phyloP scores from a whole-genome alignment of 92 coral and sea anemone species.

The Epizoanthus fatuus region DNA sequence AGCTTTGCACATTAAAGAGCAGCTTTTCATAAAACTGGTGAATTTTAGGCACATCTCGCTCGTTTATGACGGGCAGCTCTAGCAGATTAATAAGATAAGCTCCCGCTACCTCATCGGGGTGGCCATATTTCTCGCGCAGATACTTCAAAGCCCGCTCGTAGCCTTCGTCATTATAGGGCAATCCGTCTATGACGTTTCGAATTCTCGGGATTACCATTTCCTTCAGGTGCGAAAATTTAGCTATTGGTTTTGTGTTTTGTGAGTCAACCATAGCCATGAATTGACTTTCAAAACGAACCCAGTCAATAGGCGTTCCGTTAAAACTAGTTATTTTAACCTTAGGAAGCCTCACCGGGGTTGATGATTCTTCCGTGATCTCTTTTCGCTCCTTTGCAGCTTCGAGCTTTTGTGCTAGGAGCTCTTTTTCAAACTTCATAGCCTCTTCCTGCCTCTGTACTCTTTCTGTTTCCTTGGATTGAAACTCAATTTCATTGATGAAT shows the following conservation, averaged over 20 bases:
- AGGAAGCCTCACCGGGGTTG: slow-evolving; percentile 21
- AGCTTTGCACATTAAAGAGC: slow-evolving; percentile 39
- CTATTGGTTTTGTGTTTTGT: slow-evolving; percentile 18
- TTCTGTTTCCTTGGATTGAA: slow-evolving; percentile 1
- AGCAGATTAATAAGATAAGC: slow-evolving; percentile 50
- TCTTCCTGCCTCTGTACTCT: slow-evolving; percentile 19
- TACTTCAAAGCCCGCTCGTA: slow-evolving; percentile 55
- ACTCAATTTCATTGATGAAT: background rate
- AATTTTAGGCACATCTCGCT: slow-evolving; percentile 56
- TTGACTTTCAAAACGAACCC: slow-evolving; percentile 56
- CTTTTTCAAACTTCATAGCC: slow-evolving; percentile 21
- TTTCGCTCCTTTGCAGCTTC: slow-evolving; percentile 29
- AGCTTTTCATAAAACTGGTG: slow-evolving; percentile 62
- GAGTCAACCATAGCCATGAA: slow-evolving; percentile 53
- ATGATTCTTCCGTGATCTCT: background rate
- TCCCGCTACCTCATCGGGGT: slow-evolving; percentile 59
- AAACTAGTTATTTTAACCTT: slow-evolving; percentile 27
- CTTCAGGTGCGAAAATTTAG: slow-evolving; percentile 51
- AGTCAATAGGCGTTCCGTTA: slow-evolving; percentile 29
- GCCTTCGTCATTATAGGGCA: slow-evolving; percentile 58
- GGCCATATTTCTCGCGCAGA: slow-evolving; percentile 50
- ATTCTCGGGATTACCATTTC: slow-evolving; percentile 40
- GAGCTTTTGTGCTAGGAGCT: slow-evolving; percentile 42
- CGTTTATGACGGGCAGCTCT: slow-evolving; percentile 48
- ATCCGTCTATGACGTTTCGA: slow-evolving; percentile 43